Conservation (phyloP, 2,888 invertebrate genomes). For the Acanthoscelides obtectus region DNA sequence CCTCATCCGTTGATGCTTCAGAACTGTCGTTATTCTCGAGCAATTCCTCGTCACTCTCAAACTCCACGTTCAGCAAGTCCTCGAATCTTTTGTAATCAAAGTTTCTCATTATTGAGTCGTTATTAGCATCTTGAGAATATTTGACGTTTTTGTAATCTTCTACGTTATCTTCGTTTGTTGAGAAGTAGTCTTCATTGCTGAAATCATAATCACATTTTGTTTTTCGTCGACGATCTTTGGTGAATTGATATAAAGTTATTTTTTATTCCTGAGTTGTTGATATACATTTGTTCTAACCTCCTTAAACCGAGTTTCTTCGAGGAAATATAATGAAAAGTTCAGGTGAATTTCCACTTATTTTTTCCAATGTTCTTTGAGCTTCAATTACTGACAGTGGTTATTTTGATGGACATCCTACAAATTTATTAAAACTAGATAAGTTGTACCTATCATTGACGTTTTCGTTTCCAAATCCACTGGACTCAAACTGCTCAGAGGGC, state of each 20-base stretch:
- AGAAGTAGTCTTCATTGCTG: conserved; percentile 14
- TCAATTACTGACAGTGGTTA: too few relatives aligned
- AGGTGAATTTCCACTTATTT: too few relatives aligned
- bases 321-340: too few relatives aligned
- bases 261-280: too few relatives aligned
- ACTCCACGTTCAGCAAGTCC: neutral
- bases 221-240: too few relatives aligned
- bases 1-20: conserved; percentile 9
- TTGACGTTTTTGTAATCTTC: conserved; percentile 17
- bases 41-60: conserved; percentile 11
- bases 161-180: conserved; percentile 13
- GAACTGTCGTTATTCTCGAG: neutral
- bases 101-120: conserved; percentile 14
- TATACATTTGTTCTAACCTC: too few relatives aligned
- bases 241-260: too few relatives aligned
- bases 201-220: conserved; percentile 2
- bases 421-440: too few relatives aligned
- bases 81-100: conserved; percentile 15
- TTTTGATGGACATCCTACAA: too few relatives aligned
- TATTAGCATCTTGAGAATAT: conserved; percentile 13
- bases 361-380: too few relatives aligned
- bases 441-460: neutral
- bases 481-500: neutral
- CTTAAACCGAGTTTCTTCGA: too few relatives aligned
- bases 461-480: neutral